Percentiles rank a stretch among this genome's conserved stretches.
Conservation (phyloP, 2,888 invertebrate species). For the Therioaphis trifolii region DNA sequence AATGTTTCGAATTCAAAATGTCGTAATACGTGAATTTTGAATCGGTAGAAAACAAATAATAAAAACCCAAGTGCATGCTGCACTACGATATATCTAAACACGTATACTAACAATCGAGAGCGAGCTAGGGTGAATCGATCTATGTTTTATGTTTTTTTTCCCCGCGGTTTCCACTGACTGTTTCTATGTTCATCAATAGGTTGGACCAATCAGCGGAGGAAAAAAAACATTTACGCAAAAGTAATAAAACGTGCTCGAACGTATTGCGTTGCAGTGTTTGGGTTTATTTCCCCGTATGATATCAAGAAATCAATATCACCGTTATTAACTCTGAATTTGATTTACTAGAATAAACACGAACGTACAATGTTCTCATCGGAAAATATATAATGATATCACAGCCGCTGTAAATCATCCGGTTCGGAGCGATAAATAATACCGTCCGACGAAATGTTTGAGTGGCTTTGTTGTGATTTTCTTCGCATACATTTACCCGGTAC, state of each 20-base stretch:
- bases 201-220: slow-evolving; percentile 23
- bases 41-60: slow-evolving; percentile 14
- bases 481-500: no score
- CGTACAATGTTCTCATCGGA: no score
- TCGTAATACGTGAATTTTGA: background rate
- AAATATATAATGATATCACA: no score
- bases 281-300: background rate
- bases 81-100: slow-evolving; percentile 13
- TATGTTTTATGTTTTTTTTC: background rate
- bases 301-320: no score
- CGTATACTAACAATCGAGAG: background rate
- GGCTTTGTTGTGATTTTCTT: no score
- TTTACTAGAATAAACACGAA: no score
- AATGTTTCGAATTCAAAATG: background rate
- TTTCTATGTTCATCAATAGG: slow-evolving; percentile 48
- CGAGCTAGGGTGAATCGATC: background rate
- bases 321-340: no score
- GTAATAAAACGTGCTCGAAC: no score
- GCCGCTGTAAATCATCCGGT: no score
- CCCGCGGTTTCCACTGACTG: background rate
- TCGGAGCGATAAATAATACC: no score
- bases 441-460: no score
- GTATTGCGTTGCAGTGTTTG: slow-evolving; percentile 33
- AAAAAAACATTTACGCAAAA: no score
- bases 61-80: slow-evolving; percentile 31